Evolutionary conservation across 2,797 vertebrate species (phyloP).

Genomic region (Esox lucius): DNA sequence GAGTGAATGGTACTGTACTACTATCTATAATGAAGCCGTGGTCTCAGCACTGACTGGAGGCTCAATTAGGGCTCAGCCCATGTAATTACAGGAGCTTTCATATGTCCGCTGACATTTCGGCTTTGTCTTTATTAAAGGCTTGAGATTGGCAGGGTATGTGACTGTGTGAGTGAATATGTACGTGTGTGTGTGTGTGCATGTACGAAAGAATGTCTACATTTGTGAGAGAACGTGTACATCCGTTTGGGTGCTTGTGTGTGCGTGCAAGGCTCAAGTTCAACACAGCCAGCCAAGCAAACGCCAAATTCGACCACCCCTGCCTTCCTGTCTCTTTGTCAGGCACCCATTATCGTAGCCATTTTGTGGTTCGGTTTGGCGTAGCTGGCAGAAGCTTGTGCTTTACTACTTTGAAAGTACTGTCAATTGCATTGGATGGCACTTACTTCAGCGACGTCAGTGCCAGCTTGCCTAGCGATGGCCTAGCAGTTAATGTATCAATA

Average conservation of each 20-base stretch:
- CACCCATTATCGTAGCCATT: too few species aligned
- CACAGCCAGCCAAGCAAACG: too few species aligned
- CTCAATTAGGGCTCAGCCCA: slow-evolving; percentile 18
- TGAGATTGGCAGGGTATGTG: not conserved
- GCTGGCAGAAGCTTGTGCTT: not conserved
- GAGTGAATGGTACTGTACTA: not conserved
- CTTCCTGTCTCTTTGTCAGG: too few species aligned
- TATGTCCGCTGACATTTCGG: slow-evolving; percentile 5
- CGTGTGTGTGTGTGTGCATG: not conserved
- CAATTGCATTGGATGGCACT: not conserved
- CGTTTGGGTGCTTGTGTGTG: not conserved
- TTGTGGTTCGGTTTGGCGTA: too few species aligned
- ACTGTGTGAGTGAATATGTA: not conserved
- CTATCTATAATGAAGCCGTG: not conserved
- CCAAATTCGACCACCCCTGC: too few species aligned
- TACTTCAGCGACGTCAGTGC: not conserved
- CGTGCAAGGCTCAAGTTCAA: too few species aligned
- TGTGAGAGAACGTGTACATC: not conserved
- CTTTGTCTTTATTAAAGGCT: slow-evolving; percentile 7
- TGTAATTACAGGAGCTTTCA: slow-evolving; percentile 26
- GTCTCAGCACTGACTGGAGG: slow-evolving; percentile 9
- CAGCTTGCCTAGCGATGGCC: not conserved
- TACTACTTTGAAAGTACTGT: not conserved
- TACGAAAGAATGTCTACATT: not conserved
- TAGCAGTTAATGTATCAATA: not conserved